Evolutionary conservation across 2,797 vertebrate genomes (phyloP), one percentile per base, ranked within the genome.

Genomic region (Enteromius fasciolatus): DNA sequence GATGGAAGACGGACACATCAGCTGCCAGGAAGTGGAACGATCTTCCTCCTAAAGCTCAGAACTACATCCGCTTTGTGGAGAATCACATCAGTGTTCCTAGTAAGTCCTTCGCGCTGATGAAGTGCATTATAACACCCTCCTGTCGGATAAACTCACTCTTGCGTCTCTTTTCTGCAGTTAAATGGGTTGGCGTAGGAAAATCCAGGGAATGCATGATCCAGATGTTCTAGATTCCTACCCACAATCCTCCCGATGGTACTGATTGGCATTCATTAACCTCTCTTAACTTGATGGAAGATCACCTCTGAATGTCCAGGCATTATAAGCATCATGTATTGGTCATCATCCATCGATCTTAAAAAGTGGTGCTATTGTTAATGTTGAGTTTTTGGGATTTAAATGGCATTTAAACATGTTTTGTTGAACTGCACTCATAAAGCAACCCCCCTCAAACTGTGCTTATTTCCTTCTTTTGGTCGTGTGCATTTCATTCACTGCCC

Each of bases 171-270:
- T 84, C 86, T 87, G 48, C 92, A 99, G 98, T 99, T 88, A 99
- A 99, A 91, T 99, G 98, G 98, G 96, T 99, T 0, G 98, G 98
- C 17, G 97, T 99, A 79, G 98, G 98, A 89, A 99, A 99, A 89
- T 98, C 98, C 89, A 96, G 98, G 91, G 98, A 99, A 89, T 98
- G 97, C 0, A 99, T 99, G 96, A 99, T 99, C 93, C 97, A 99
- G 94, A 96, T 99, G 90, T 99, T 99, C 84, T 99, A 94, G 93
- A 84, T 10, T 54, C 20, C 52, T 66, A 46, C 41, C 31, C 36
- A 44, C 28, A 72, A 14, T 50, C 7, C 31, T 46, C 36, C 17
- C 17, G 52, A 6, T 39, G 54, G 57, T 57, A 39, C 73, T 39
- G 73, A 14, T 14, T 14, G 57, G 8, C 15, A 6, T 48, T 66